Evolutionary conservation across 2,113 vertebrate species (phyloP).

Genomic region (Herpetotheres cachinnans): DNA sequence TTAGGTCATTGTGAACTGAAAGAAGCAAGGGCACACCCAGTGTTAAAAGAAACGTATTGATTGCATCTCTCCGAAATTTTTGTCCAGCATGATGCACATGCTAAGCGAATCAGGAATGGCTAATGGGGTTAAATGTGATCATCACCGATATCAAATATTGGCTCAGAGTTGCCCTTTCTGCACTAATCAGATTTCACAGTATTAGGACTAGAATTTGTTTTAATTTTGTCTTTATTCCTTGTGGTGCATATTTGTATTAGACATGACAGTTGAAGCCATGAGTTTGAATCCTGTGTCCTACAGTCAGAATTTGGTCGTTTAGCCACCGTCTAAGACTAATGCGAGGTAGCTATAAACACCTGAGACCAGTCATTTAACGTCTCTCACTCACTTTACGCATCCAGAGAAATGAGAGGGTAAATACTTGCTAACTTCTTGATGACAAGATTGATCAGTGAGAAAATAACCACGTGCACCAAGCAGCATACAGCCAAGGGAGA

Average conservation of each 20-base stretch:
- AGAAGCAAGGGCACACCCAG: background rate
- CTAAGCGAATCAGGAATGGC: slow-evolving; percentile 16
- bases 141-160: background rate
- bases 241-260: background rate
- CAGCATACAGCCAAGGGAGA: background rate
- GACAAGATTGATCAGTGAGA: background rate
- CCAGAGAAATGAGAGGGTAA: background rate
- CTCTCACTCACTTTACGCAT: background rate
- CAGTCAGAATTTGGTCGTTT: background rate
- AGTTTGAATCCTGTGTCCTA: background rate
- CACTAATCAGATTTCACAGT: slow-evolving; percentile 15
- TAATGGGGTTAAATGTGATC: slow-evolving; percentile 30
- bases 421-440: background rate
- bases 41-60: slow-evolving; percentile 17
- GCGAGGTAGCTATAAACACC: background rate
- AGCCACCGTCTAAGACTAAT: background rate
- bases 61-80: background rate
- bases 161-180: background rate
- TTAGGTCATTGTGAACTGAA: background rate
- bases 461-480: background rate
- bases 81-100: slow-evolving; percentile 14
- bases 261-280: background rate
- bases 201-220: slow-evolving; percentile 2
- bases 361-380: background rate
- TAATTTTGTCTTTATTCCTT: background rate